Evolutionary conservation across 2,888 invertebrate species (phyloP), one percentile per base, ranked within the genome.

Genomic region (Noctua pronuba): DNA sequence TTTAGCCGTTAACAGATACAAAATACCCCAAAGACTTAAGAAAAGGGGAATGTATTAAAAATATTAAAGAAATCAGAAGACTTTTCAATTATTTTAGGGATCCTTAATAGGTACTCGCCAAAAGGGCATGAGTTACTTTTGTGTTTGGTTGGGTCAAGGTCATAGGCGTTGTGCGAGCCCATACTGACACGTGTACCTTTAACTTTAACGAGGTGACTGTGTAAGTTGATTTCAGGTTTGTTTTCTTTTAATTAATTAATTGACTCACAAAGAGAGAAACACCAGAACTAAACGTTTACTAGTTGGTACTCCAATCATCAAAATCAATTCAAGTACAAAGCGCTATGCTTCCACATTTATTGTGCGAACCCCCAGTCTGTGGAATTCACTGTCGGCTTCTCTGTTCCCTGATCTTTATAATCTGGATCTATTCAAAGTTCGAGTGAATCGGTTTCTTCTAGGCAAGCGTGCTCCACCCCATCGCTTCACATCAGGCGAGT

Each of bases 141-240:
- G n/a, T 1, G 6, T 78, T 38, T 28, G 1, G 16, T 64, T 4
- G 6, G 28, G 38, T 41, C 80, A 49, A 72, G 80, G 78, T 41
- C 38, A 49, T 13, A 1, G 5, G 28, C 18, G 31, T 21, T 46
- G 24, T 1, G 55, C 21, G n/a, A 21, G 21, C 21, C 35, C 35
- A 16, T 35, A 64, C 28, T 21, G 6, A 73, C 66, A 73, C 28
- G 41, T 67, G 58, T 73, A 31, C 58, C 73, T 80, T 66, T 64
- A 66, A 58, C 18, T 28, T 66, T 24, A 52, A 66, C 35, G 35
- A 62, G 65, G 52, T 73, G 13, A 52, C n/a, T 60, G 13, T 49
- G 28, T 28, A 60, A 52, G n/a, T 73, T 46, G 38, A 21, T 16
- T 78, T 64, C 28, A 55, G 24, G 28, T 64, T 64, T 52, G 24